Evolutionary conservation across 1,140 invertebrate genomes (phyloP).

Genomic region (Ruditapes philippinarum): DNA sequence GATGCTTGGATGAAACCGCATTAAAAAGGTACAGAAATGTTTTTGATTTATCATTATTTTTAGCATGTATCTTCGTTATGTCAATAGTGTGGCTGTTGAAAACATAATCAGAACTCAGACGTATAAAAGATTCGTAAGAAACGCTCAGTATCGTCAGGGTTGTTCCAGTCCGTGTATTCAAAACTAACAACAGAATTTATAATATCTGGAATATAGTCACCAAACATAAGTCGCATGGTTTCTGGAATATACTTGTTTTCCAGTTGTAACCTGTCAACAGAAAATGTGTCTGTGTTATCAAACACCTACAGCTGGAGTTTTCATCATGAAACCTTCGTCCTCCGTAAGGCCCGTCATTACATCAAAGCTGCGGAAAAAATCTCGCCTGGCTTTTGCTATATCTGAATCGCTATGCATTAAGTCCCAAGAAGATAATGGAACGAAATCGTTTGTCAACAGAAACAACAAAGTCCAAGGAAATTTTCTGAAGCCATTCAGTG

Average conservation of each 20-base stretch:
- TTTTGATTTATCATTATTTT: background rate
- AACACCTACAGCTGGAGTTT: background rate
- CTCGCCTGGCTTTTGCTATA: background rate
- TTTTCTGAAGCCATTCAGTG: too few relatives aligned
- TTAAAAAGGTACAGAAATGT: constrained; percentile 11
- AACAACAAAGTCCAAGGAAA: constrained; percentile 40
- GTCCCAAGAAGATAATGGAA: constrained; percentile 18
- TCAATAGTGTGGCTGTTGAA: constrained; percentile 16
- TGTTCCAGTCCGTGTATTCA: constrained; percentile 31
- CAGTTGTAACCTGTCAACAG: background rate
- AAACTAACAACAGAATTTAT: background rate
- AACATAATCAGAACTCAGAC: constrained; percentile 10
- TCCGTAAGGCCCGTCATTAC: too few relatives aligned
- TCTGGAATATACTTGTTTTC: background rate
- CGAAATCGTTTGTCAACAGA: constrained; percentile 64
- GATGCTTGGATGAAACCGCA: background rate
- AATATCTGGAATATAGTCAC: constrained; percentile 20
- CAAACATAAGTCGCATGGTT: background rate
- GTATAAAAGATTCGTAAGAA: background rate
- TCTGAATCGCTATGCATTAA: constrained; percentile 22
- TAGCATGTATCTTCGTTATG: background rate
- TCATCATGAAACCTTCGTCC: background rate
- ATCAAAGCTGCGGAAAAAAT: too few relatives aligned
- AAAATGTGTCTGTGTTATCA: background rate
- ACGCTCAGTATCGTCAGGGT: constrained; percentile 13